Evolutionary conservation across 2,797 vertebrate genomes (phyloP), one percentile per base, ranked within the genome.

Genomic region (Nannoperca australis): DNA sequence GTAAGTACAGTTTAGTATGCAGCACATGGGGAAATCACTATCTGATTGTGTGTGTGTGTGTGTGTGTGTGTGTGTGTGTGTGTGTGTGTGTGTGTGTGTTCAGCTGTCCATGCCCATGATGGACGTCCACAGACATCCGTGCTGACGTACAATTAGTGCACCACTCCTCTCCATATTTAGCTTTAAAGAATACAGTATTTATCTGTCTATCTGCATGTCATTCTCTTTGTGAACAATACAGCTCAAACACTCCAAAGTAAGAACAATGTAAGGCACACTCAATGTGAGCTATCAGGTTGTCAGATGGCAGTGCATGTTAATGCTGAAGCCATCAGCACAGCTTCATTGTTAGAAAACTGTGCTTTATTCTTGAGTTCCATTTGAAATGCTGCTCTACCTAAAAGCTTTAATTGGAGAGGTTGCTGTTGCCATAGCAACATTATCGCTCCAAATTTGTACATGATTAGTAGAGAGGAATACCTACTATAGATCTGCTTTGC

Each of bases 371-470:
- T 45, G 38, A 38, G 7, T 13, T 71, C n/a, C 4, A 51, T 75
- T 63, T 68, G 59, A 73, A 80, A 76, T 10, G 36, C 51, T 64
- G 61, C 64, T 73, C 60, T 56, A 65, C 36, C 75, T 75, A 85
- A 85, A 84, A 70, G 68, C 65, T 74, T 76, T 72, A 84, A 79
- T 79, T 65, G 53, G 12, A 78, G 64, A 72, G 64, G 47, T 76
- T 77, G 58, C 56, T 71, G 91, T 89, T 84, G 49, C 85, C 82
- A 86, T 89, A 73, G 82, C 72, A 89, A 91, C 87, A 65, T 14
- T 22, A 54, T 58, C 45, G 36, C 71, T 86, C 71, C 38, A 78
- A 55, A 78, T 70, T 14, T 69, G 40, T 49, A 62, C 54, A 66
- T 7, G n/a, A 36, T 51, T 40, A 34, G 68, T 54, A 73, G 79